Conservation (phyloP, 1,140 invertebrate species). For the Arctopsyche grandis region DNA sequence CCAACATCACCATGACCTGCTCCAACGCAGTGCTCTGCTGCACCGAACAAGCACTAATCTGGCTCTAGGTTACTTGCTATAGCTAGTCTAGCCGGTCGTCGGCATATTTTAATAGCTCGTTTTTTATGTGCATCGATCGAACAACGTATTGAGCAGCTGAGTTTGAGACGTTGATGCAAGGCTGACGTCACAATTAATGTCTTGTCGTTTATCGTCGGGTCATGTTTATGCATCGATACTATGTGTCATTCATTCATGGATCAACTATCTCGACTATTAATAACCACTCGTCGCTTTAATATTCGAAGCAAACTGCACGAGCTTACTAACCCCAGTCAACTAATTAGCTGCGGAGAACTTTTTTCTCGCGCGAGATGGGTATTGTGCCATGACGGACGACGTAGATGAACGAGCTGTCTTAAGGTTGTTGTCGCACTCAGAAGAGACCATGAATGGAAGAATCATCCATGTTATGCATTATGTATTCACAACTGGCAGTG, state of each 20-base stretch:
- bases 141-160: not conserved
- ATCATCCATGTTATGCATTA: conserved; percentile 14
- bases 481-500: conserved; percentile 10
- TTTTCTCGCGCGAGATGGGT: too few relatives aligned
- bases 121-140: conserved; percentile 22
- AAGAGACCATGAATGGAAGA: conserved; percentile 5
- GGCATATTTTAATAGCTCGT: conserved; percentile 28
- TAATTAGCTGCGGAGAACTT: too few relatives aligned
- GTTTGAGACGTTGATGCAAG: too few relatives aligned
- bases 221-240: too few relatives aligned
- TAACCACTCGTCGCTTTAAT: too few relatives aligned
- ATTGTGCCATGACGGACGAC: not conserved
- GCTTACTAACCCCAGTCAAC: too few relatives aligned
- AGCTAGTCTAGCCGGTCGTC: conserved; percentile 31
- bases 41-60: not conserved
- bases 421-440: not conserved
- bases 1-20: conserved; percentile 36
- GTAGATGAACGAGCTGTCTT: not conserved
- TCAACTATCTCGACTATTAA: too few relatives aligned
- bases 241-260: too few relatives aligned
- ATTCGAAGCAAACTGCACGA: too few relatives aligned
- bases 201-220: not conserved
- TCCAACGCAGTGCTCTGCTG: conserved; percentile 20
- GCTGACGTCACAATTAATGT: not conserved
- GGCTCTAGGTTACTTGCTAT: conserved; percentile 28